These are phyloP conservation scores for Bubo bubo DNA, from an alignment of 2,113 vertebrate species.

Conservation along the genomic window DNA sequence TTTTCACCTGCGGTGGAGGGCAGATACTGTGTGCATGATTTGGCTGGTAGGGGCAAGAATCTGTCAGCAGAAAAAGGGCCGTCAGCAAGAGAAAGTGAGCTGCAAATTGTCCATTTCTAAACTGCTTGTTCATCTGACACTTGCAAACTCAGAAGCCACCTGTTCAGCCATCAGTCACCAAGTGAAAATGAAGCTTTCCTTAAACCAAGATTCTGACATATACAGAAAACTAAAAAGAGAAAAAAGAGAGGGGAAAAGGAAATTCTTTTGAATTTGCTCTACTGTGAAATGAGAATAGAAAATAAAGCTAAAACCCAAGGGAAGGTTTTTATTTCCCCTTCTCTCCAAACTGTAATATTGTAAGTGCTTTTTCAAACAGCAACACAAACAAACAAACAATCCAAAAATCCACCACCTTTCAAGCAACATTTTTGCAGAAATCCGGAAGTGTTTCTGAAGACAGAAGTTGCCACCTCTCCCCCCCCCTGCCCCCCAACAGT, in stretches of 20 bases:
- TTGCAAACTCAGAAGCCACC: constrained; percentile 79
- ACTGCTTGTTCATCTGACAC: constrained; percentile 83
- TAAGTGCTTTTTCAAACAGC: background rate
- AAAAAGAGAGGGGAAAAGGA: background rate
- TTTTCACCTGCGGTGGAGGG: background rate
- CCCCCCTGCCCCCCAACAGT: accelerated
- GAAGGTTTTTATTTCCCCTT: background rate
- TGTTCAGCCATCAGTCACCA: constrained; percentile 88
- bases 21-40: constrained; percentile 59
- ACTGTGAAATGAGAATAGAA: background rate
- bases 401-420: background rate
- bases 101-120: constrained; percentile 85
- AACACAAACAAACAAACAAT: background rate
- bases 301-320: background rate
- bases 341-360: background rate
- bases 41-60: constrained; percentile 69
- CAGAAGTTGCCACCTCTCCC: background rate
- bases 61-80: constrained; percentile 71
- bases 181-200: constrained; percentile 84
- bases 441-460: background rate
- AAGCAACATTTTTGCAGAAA: background rate
- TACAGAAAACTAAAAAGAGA: constrained; percentile 18
- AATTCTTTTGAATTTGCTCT: background rate
- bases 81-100: constrained; percentile 78
- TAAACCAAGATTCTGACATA: constrained; percentile 80